Evolutionary conservation across 2,888 invertebrate genomes (phyloP), one percentile per base, ranked within the genome.

Genomic region (Himalopsyche japonica): DNA sequence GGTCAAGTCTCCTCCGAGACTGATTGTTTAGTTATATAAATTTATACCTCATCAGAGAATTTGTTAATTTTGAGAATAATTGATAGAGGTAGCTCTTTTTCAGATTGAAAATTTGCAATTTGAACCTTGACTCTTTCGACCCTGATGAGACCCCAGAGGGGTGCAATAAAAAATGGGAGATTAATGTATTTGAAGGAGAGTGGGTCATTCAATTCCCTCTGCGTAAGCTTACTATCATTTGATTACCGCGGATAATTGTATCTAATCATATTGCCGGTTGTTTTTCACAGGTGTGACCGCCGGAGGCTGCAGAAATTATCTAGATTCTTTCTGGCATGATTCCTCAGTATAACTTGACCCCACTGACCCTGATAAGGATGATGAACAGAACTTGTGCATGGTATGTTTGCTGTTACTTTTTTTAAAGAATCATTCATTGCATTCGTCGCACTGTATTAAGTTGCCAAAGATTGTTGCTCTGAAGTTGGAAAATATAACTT

Each of bases 301-400:
- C 12, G 99, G 99, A 57, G 99, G 99, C 2, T 99, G 99, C 91
- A 94, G 99, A 89, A 99, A 99, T 91, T 98, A 90, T 87, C 86
- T 94, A 88, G 98, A 97, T 87, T 95, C 97, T 0, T 99, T 98
- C 92, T 97, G 96, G 94, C 95, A 95, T n/a, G 89, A 99, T 99
- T 91, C 98, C 98, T 0, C 98, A 99, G 90, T 99, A 97, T 90
- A 94, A 95, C 0, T 94, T 99, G 79, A 95, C 95, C 0, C 90
- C 87, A 94, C 92, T 82, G 96, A 97, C 89, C 96, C 96, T 0
- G 98, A 98, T 89, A 98, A 97, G 83, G 97, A 95, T 70, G 96
- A 96, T 85, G 94, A 95, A 0, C 97, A 98, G 86, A 96, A 96
- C 86, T 96, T 97, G 89, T 99, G 98, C 92, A 98, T 98, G 0